Conservation (phyloP, 1,140 invertebrate species). For the Zaprionus kolodkinae region DNA sequence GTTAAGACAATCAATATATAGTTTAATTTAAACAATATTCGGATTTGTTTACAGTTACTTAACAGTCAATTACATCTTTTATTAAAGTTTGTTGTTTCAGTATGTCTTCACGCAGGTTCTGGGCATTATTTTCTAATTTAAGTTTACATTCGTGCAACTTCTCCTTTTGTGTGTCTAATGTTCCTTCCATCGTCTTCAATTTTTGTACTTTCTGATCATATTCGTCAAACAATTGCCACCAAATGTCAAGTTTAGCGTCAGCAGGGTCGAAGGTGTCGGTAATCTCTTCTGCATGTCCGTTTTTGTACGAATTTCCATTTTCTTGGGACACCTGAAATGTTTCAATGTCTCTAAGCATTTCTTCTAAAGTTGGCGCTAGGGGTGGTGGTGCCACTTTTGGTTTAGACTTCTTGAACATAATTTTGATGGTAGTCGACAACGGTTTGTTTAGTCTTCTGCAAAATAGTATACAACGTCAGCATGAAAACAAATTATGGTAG, state of each 20-base stretch:
- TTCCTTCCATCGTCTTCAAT: constrained; percentile 39
- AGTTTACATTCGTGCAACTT: constrained; percentile 47
- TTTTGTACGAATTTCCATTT: constrained; percentile 4
- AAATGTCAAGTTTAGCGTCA: constrained; percentile 45
- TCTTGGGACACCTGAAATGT: constrained; percentile 59
- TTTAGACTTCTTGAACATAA: constrained; percentile 75
- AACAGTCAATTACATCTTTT: constrained; percentile 45
- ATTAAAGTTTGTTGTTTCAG: constrained; percentile 55
- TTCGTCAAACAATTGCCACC: constrained; percentile 69
- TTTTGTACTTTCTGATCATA: constrained; percentile 65
- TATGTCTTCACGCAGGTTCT: constrained; percentile 48
- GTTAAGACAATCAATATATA: not conserved
- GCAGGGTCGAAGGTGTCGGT: constrained; percentile 11
- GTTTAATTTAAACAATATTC: not conserved
- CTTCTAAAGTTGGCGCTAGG: constrained; percentile 59
- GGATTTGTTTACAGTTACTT: not conserved
- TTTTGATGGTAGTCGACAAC: constrained; percentile 11
- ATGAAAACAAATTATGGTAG: not conserved
- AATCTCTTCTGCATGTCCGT: constrained; percentile 50
- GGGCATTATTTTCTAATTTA: constrained; percentile 54
- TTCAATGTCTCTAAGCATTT: constrained; percentile 68
- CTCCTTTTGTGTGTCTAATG: constrained; percentile 45
- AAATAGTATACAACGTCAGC: constrained; percentile 48
- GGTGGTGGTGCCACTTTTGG: constrained; percentile 62
- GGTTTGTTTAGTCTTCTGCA: constrained; percentile 1